Conservation (phyloP, 2,797 vertebrate species). For the Mormyrus proboscirostris region DNA sequence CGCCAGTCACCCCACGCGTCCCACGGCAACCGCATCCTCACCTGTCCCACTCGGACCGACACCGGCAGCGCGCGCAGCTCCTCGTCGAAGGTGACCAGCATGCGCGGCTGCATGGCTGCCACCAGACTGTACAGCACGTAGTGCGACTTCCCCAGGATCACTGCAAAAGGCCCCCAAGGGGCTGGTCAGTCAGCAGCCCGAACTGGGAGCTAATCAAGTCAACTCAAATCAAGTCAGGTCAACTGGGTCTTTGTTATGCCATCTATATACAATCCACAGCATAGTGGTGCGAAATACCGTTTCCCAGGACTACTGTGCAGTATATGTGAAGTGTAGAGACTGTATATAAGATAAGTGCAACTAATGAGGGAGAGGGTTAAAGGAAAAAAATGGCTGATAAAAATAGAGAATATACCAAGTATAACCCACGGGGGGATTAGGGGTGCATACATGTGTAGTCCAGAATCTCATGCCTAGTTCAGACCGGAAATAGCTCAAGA, state of each 20-base stretch:
- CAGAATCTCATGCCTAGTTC: not conserved
- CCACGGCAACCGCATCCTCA: slow-evolving; percentile 42
- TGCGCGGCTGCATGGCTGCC: slow-evolving; percentile 95
- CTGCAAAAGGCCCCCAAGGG: slow-evolving; percentile 47
- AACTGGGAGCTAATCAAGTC: not conserved
- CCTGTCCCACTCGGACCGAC: slow-evolving; percentile 94
- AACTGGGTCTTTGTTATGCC: not conserved
- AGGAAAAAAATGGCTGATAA: not conserved
- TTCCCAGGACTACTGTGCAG: not conserved
- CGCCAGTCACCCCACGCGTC: not conserved
- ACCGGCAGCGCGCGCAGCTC: slow-evolving; percentile 87
- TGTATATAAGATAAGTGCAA: not conserved
- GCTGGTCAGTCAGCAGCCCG: not conserved
- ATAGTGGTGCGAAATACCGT: not conserved
- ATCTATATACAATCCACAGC: not conserved
- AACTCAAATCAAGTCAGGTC: not conserved
- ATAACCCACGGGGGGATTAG: not conserved
- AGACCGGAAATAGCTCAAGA: not conserved
- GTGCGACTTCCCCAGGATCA: slow-evolving; percentile 94
- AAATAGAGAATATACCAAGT: not conserved
- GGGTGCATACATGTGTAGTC: not conserved
- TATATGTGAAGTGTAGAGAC: not conserved
- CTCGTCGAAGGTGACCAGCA: slow-evolving; percentile 95
- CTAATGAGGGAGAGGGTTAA: not conserved
- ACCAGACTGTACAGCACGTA: slow-evolving; percentile 91